Base-by-base conservation (phyloP, 1,140 invertebrate species). In the Diabrotica virgifera region DNA sequence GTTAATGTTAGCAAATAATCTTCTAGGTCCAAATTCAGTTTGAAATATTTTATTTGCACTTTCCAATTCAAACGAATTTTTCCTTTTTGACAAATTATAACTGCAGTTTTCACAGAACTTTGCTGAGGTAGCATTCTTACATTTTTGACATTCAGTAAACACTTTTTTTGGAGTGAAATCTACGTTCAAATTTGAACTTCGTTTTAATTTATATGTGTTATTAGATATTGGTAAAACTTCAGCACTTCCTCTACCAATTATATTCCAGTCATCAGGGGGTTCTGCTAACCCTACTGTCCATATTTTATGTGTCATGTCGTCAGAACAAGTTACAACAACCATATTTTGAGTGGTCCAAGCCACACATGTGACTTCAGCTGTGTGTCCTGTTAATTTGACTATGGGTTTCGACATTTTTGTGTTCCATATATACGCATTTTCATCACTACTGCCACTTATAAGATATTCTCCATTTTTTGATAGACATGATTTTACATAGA, bases 351-450 rank as follows among this genome's bases (percentile, higher is more conserved):
- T 76, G 61, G 86, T 87, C 93, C 93, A 95, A 0, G 89, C 87
- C 5, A 94, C 90, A 75, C 89, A 89, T 1, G 92, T 92, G 0
- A 95, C 93, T 82, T 96, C 93, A 6, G 88, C 89, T 11, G 81
- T 82, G 74, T 95, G 93, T 0, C 91, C 91, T 5, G 78, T 80
- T 0, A 95, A 80, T 62, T 84, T 84, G 9, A 89, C 83, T 13
- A 93, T 70, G 0, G 90, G 90, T 54, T 79, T 68, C 24, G 86
- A 84, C n/a, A 82, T 79, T 68, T 82, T 82, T 5, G 83, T 83
- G 74, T 89, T 87, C 92, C 93, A 96, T 64, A 95, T 89, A 71
- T 94, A 94, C 0, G 91, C 93, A 69, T 86, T 83, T 68, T 90
- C 86, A 78, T 95, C 91, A 74, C 88, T 91, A 64, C 92, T 94